These are phyloP conservation scores for Oncorhynchus keta DNA, from an alignment of 2,113 vertebrate genomes.

Conservation along the genomic window DNA sequence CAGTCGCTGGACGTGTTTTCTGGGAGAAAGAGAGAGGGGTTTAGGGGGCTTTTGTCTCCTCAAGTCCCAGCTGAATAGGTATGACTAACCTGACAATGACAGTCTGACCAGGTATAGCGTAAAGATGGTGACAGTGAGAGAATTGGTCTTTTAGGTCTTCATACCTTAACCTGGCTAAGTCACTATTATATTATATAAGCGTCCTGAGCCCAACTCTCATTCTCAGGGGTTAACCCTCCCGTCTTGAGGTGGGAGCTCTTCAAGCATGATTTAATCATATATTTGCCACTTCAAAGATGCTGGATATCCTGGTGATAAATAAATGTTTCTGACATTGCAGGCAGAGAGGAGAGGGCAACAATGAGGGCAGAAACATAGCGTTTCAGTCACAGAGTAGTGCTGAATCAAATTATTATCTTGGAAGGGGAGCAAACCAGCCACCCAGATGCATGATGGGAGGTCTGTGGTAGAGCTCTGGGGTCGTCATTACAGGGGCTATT, in stretches of 20 bases:
- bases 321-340: not conserved
- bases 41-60: not conserved
- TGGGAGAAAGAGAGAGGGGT: not conserved
- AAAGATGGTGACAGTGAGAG: too few relatives aligned
- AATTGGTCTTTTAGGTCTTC: too few relatives aligned
- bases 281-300: not conserved
- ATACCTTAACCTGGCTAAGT: too few relatives aligned
- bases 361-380: not conserved
- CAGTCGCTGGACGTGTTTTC: too few relatives aligned
- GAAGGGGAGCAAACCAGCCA: not conserved
- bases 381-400: conserved; percentile 5
- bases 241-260: not conserved
- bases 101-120: not conserved
- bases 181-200: not conserved
- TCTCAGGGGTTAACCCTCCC: not conserved
- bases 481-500: conserved; percentile 22
- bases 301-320: not conserved
- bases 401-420: conserved; percentile 27
- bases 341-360: not conserved
- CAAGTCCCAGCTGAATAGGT: not conserved
- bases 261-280: not conserved
- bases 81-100: not conserved
- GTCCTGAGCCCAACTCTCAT: not conserved
- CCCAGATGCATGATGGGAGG: conserved; percentile 8
- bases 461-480: conserved; percentile 8